phyloP scores from a whole-genome alignment of 2,797 vertebrate species.

The Phalloptychus januarius region DNA sequence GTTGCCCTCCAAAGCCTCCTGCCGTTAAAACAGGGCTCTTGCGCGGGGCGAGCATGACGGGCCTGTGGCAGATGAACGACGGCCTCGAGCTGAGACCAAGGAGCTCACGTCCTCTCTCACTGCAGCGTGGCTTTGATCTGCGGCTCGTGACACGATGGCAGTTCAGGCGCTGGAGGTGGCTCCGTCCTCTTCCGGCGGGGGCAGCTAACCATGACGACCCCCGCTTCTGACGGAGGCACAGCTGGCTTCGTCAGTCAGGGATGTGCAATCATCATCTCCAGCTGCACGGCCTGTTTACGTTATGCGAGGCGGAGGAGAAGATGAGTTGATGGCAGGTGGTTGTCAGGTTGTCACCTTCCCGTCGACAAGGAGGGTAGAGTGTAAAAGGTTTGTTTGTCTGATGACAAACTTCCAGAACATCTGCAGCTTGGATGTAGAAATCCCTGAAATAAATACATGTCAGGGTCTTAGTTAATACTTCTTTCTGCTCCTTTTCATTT shows the following conservation, averaged over 20 bases:
- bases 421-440: slow-evolving; percentile 38
- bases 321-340: slow-evolving; percentile 9
- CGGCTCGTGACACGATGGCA: slow-evolving; percentile 30
- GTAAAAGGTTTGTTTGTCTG: slow-evolving; percentile 13
- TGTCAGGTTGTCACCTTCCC: slow-evolving; percentile 14
- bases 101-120: slow-evolving; percentile 18
- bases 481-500: too few relatives aligned
- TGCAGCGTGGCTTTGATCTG: slow-evolving; percentile 54
- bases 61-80: slow-evolving; percentile 61
- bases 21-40: slow-evolving; percentile 42
- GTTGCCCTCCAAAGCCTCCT: slow-evolving; percentile 25
- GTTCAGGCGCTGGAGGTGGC: slow-evolving; percentile 24
- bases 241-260: slow-evolving; percentile 32
- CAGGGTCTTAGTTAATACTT: neutral
- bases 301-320: neutral
- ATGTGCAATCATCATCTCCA: slow-evolving; percentile 22
- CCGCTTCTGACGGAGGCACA: slow-evolving; percentile 28
- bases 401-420: slow-evolving; percentile 21
- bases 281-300: slow-evolving; percentile 22
- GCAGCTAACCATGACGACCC: slow-evolving; percentile 50
- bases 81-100: slow-evolving; percentile 38
- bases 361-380: slow-evolving; percentile 2
- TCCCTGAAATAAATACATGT: slow-evolving; percentile 16
- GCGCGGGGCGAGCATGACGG: slow-evolving; percentile 38
- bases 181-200: slow-evolving; percentile 10